Evolutionary conservation across 2,113 vertebrate species (phyloP), one percentile per base, ranked within the genome.

Genomic region (Elachura formosa): DNA sequence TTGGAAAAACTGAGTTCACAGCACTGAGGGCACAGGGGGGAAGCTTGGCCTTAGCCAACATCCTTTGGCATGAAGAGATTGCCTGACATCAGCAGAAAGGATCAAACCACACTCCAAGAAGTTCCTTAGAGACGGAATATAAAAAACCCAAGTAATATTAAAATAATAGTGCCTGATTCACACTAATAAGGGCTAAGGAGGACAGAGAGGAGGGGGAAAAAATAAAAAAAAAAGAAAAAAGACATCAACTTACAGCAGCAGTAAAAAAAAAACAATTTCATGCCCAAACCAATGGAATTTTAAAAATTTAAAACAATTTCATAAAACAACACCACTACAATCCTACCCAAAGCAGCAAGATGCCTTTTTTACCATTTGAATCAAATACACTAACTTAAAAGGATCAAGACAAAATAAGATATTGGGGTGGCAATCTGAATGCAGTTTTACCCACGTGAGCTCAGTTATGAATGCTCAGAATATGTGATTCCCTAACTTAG

Each of bases 341-440:
- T 74, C 71, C 82, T 82, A 94, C 55, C 94, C 59, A 76, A 93
- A 83, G 85, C 54, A 66, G 43, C 6, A 5, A 90, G 73, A 93
- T 92, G 51, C 8, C 76, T 43, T 78, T 95, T 91, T 92, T 86
- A 75, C 76, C 61, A 89, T 88, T 94, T 93, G 31, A 87, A 88
- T 94, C 51, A 73, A 95, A 93, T 34, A 79, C 23, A 58, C 55
- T 68, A 87, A 93, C 87, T 92, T 69, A 94, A 92, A 92, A 94
- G 69, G 88, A 94, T 96, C 85, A 96, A 90, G 78, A 87, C 88
- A 93, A 97, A 97, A 85, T 94, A 97, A 97, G 82, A n/a, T 52
- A 89, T 66, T 94, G 79, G 84, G 81, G 74, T 13, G 5, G 41
- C 66, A 95, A 75, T 78, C 49, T 67, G 63, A 96, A 94, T 81